A percentile compares a stretch with the other conserved stretches of the same genome.
phyloP scores from a whole-genome alignment of 2,113 vertebrate genomes.

The Mugil cephalus region DNA sequence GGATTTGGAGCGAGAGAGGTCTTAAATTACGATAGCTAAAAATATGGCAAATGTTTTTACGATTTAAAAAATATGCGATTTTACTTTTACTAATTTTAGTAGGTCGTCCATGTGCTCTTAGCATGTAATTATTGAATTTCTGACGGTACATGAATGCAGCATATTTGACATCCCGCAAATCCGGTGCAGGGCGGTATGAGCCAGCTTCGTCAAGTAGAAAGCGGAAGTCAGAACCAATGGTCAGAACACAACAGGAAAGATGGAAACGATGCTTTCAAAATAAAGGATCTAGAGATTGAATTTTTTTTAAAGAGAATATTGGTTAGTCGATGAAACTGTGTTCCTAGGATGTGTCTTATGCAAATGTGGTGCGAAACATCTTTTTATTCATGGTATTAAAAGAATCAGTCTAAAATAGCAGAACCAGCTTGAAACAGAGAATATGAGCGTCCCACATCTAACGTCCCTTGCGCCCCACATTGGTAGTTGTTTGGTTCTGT shows the following conservation, averaged over 20 bases:
- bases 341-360: slow-evolving; percentile 22
- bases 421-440: no score
- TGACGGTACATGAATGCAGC: not conserved
- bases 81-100: not conserved
- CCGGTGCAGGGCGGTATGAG: slow-evolving; percentile 77
- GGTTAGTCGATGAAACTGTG: no score
- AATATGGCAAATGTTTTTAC: no score
- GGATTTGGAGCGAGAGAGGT: no score
- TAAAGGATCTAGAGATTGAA: slow-evolving; percentile 20
- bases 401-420: no score
- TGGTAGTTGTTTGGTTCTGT: no score
- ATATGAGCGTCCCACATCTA: no score
- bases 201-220: slow-evolving; percentile 5
- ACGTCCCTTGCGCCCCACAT: no score
- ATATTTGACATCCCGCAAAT: not conserved
- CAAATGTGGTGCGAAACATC: slow-evolving; percentile 21
- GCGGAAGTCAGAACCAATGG: not conserved
- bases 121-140: fast-evolving
- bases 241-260: fast-evolving
- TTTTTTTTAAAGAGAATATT: no score
- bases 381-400: no score
- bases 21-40: no score
- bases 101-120: fast-evolving
- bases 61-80: not conserved
- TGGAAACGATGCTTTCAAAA: not conserved